phyloP scores from a whole-genome alignment of 2,797 vertebrate species.

The Sternotherus odoratus region DNA sequence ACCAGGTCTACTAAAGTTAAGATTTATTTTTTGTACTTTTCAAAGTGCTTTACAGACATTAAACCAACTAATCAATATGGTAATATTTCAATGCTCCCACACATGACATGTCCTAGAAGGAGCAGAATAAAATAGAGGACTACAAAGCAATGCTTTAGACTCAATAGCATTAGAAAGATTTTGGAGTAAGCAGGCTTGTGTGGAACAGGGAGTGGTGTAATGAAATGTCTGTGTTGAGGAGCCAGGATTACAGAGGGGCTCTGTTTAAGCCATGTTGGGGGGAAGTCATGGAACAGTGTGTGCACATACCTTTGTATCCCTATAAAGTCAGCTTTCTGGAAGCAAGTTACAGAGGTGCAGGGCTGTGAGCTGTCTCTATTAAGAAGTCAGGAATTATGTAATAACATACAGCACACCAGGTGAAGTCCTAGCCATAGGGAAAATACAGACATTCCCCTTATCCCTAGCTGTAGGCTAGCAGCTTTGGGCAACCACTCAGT shows the following conservation, averaged over 20 bases:
- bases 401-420: conserved; percentile 66
- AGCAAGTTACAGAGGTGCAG: conserved; percentile 58
- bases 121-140: conserved; percentile 62
- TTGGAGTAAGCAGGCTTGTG: conserved; percentile 62
- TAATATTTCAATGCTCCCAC: conserved; percentile 70
- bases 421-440: conserved; percentile 53
- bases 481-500: neutral
- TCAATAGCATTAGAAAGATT: conserved; percentile 73
- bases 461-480: conserved; percentile 40
- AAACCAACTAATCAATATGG: conserved; percentile 70
- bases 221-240: conserved; percentile 64
- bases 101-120: conserved; percentile 65
- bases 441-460: conserved; percentile 21
- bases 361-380: conserved; percentile 51
- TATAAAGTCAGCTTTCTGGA: conserved; percentile 60
- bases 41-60: conserved; percentile 56
- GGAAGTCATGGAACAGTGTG: conserved; percentile 66
- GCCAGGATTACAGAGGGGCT: conserved; percentile 69
- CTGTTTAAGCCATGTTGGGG: conserved; percentile 57
- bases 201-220: conserved; percentile 67
- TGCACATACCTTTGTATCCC: conserved; percentile 64
- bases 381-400: conserved; percentile 64
- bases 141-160: conserved; percentile 71
- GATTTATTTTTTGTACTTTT: conserved; percentile 63
- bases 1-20: neutral